Evolutionary conservation across 2,113 vertebrate genomes (phyloP).

Genomic region (Enhydra lutris): DNA sequence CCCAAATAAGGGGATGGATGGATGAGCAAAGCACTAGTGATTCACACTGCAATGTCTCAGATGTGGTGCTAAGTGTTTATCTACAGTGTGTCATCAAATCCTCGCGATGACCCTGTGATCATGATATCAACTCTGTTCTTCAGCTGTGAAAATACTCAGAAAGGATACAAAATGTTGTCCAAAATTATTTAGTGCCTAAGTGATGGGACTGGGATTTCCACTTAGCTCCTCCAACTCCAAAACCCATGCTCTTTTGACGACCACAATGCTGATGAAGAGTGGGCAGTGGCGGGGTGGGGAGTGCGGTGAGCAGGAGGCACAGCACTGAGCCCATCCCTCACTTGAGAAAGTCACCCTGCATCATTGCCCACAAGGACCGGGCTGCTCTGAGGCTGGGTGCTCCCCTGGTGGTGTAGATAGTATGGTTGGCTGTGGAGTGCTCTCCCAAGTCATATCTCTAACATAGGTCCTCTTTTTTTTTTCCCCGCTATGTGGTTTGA

Average conservation of each 20-base stretch:
- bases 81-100: neutral
- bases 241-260: neutral
- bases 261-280: neutral
- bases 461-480: neutral
- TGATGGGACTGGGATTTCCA: neutral
- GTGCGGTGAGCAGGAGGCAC: accelerated
- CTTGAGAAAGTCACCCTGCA: neutral
- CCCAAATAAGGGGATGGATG: neutral
- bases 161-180: neutral
- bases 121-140: neutral
- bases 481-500: neutral
- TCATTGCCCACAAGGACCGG: no score
- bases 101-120: neutral
- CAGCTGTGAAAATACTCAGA: neutral
- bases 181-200: neutral
- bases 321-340: accelerated
- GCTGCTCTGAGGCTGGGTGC: no score
- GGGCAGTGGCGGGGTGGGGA: neutral
- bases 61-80: neutral
- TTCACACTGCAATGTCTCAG: neutral
- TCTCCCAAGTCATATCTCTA: neutral
- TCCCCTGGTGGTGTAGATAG: neutral
- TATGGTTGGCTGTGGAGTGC: neutral
- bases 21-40: neutral
- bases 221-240: neutral